Base-by-base conservation (phyloP, 2,797 vertebrate genomes). In the Lacerta bilineata region DNA sequence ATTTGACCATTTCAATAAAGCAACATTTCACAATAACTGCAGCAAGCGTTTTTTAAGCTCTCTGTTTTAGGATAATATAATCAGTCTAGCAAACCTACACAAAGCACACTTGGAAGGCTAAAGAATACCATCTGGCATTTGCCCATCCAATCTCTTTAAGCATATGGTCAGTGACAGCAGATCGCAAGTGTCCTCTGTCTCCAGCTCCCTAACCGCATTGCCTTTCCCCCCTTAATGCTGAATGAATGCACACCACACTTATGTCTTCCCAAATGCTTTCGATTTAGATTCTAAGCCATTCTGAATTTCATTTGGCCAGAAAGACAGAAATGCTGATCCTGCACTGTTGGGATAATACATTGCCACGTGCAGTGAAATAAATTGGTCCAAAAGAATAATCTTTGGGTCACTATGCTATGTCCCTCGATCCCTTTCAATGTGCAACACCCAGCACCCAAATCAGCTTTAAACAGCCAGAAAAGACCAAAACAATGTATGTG, bases 91-190 rank as follows among this genome's bases (percentile, higher is more conserved):
- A 89, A 89, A 94, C 90, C 84, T 84, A 41, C 0, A 78, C 87
- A 64, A 46, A 88, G 50, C 86, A 18, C 78, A 50, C 68, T 91
- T 93, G 43, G 87, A 88, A 93, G 69, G 85, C 90, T 91, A 86
- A 93, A 71, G 74, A 86, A 87, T n/a, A 59, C 90, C 92, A 94
- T 92, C 94, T 95, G 93, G 61, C 91, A 41, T 90, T 69, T 88
- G 81, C 39, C 80, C 91, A 72, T 69, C 88, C 83, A 84, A 64
- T 93, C 85, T 88, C 88, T 90, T 83, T 84, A 91, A 94, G 81
- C 93, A 92, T 93, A 93, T 91, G 91, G 87, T 83, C 91, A 90
- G 69, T 91, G 72, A 87, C 81, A 91, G 71, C 41, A 33, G 69
- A 87, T 92, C 91, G 36, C 88, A 89, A 41, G 15, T 50, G 8